Conservation (phyloP, 1,140 invertebrate genomes). For the Drosophila varians region DNA sequence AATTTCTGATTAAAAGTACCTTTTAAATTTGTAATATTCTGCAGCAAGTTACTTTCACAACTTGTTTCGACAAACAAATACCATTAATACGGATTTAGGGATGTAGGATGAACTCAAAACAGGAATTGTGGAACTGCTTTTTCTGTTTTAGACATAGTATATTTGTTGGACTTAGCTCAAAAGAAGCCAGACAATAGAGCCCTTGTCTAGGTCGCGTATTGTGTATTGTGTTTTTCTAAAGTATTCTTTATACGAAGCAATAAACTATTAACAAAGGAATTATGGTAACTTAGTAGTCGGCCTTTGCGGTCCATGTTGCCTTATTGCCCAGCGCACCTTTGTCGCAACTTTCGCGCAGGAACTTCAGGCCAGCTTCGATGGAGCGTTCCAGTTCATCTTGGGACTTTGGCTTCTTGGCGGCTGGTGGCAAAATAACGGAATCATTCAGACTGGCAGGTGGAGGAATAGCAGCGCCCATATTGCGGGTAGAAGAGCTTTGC, state of each 20-base stretch:
- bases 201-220: conserved; percentile 17
- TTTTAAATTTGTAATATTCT: background rate
- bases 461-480: conserved; percentile 85
- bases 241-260: conserved; percentile 57
- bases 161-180: conserved; percentile 35
- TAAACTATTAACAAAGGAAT: conserved; percentile 32
- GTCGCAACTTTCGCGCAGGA: conserved; percentile 87
- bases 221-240: conserved; percentile 48
- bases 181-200: conserved; percentile 40
- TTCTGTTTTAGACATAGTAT: conserved; percentile 12
- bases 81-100: background rate
- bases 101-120: background rate
- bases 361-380: conserved; percentile 88
- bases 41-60: background rate
- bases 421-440: conserved; percentile 83
- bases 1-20: background rate
- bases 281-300: conserved; percentile 64
- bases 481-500: conserved; percentile 14
- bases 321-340: conserved; percentile 83
- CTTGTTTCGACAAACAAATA: background rate
- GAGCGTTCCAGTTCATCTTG: conserved; percentile 85
- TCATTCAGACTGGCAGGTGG: conserved; percentile 87
- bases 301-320: conserved; percentile 75
- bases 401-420: conserved; percentile 47
- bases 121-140: conserved; percentile 13